Percentiles rank a stretch among this genome's conserved stretches.
Evolutionary conservation across 2,888 invertebrate genomes (phyloP).

Genomic region (Neoaliturus tenellus): DNA sequence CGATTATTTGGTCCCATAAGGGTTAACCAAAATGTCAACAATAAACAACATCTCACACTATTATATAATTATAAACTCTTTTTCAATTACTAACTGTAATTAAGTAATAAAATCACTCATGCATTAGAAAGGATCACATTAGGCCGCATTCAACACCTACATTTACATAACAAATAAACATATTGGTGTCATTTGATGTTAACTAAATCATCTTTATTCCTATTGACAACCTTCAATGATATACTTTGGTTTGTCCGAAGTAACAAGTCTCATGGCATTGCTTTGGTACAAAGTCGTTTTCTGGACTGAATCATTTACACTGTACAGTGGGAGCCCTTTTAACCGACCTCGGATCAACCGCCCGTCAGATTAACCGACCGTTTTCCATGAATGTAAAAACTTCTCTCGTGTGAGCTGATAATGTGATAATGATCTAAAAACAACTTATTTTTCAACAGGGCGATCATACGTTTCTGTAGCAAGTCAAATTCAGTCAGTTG

Average conservation of each 20-base stretch:
- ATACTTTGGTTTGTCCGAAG: conserved; percentile 30
- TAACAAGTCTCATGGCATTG: background rate
- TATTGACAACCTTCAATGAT: conserved; percentile 4
- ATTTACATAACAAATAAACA: background rate
- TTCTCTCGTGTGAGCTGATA: too few species aligned
- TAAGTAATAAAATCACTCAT: conserved; percentile 30
- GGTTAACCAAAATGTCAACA: background rate
- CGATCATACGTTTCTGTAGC: too few species aligned
- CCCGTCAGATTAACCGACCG: too few species aligned
- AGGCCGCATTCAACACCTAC: conserved; percentile 43
- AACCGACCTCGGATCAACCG: too few species aligned
- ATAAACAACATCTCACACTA: background rate
- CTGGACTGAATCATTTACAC: background rate
- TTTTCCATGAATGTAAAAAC: too few species aligned
- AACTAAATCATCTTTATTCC: background rate
- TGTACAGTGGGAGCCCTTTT: too few species aligned
- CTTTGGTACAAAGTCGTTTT: conserved; percentile 21
- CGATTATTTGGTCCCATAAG: conserved; percentile 15
- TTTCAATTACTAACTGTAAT: background rate
- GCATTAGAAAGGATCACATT: conserved; percentile 24
- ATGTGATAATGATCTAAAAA: too few species aligned
- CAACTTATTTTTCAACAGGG: too few species aligned
- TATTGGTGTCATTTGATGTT: conserved; percentile 33
- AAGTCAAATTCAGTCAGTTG: too few species aligned
- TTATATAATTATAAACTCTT: background rate